Evolutionary conservation across 2,888 invertebrate genomes (phyloP), one percentile per base, ranked within the genome.

Genomic region (Ferrisia virgata): DNA sequence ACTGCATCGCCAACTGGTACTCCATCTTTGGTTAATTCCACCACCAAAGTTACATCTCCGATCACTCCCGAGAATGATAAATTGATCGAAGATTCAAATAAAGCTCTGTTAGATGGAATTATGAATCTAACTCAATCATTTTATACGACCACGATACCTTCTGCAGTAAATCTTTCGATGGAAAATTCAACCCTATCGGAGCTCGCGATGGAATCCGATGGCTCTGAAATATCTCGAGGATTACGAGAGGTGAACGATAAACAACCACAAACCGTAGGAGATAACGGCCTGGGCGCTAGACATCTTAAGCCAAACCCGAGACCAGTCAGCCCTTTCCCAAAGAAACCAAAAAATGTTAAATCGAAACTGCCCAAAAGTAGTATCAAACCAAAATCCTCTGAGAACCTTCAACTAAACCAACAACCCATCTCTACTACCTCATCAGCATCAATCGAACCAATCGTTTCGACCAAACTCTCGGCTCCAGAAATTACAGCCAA

Each of bases 301-400:
- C 36, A 18, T 6, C 18, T 36, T 0, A 33, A 36, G 36, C 18
- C 33, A 18, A 76, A 76, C 22, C 1, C 3, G 0, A 36, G 72
- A 76, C 72, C 72, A 76, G 72, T 76, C 9, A 76, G 72, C 18
- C 72, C 72, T 4, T 76, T 76, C 15, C 72, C 72, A 33, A 76
- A 76, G 36, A 76, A 76, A 76, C 18, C 31, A 0, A 76, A 36
- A 36, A 36, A n/a, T 36, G 18, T 18, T 9, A 76, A 76, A 36
- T 36, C 72, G 0, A 76, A 76, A 36, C 18, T 36, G 1, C 1
- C 4, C 15, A 76, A 76, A 36, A 6, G 1, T n/a, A n/a, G n/a
- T 9, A 25, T 11, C 15, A 64, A 64, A 64, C 3, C 9, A 11
- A 28, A 64, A 31, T 64, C 18, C 1, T 2, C 28, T 15, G 72